These are phyloP conservation scores for Polypterus bichir DNA, from an alignment of 2,113 vertebrate species.

Conservation along the genomic window DNA sequence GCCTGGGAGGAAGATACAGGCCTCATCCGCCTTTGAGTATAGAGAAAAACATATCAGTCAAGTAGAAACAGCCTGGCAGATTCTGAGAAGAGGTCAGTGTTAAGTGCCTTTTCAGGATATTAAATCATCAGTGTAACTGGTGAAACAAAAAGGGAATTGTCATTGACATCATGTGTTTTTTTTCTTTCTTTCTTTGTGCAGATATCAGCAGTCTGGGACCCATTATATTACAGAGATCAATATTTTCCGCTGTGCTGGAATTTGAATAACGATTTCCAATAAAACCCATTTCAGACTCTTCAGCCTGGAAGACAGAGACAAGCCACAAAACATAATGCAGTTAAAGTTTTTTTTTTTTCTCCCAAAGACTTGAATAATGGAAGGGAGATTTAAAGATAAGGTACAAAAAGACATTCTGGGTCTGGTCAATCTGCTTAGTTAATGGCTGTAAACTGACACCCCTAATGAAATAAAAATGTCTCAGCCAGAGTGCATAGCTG, in stretches of 20 bases:
- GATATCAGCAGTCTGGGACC: slow-evolving; percentile 54
- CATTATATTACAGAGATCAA: slow-evolving; percentile 49
- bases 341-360: slow-evolving; percentile 31
- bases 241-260: slow-evolving; percentile 40
- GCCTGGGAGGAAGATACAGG: slow-evolving; percentile 25
- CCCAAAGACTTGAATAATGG: slow-evolving; percentile 46
- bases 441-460: slow-evolving; percentile 68
- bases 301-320: slow-evolving; percentile 42
- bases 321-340: slow-evolving; percentile 38
- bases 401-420: slow-evolving; percentile 43
- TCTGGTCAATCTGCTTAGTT: slow-evolving; percentile 55
- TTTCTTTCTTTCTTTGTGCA: slow-evolving; percentile 31
- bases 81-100: slow-evolving; percentile 45
- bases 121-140: slow-evolving; percentile 56
- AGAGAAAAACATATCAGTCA: slow-evolving; percentile 34
- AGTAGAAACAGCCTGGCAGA: slow-evolving; percentile 35
- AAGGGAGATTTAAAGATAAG: slow-evolving; percentile 59
- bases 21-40: slow-evolving; percentile 28
- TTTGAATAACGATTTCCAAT: slow-evolving; percentile 68
- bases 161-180: slow-evolving; percentile 44
- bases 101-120: slow-evolving; percentile 62
- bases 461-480: slow-evolving; percentile 69
- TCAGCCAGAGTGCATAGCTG: slow-evolving; percentile 41
- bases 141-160: slow-evolving; percentile 51
- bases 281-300: slow-evolving; percentile 50